Base-by-base conservation (phyloP, 2,888 invertebrate species). In the Caenorhabditis sp. region DNA sequence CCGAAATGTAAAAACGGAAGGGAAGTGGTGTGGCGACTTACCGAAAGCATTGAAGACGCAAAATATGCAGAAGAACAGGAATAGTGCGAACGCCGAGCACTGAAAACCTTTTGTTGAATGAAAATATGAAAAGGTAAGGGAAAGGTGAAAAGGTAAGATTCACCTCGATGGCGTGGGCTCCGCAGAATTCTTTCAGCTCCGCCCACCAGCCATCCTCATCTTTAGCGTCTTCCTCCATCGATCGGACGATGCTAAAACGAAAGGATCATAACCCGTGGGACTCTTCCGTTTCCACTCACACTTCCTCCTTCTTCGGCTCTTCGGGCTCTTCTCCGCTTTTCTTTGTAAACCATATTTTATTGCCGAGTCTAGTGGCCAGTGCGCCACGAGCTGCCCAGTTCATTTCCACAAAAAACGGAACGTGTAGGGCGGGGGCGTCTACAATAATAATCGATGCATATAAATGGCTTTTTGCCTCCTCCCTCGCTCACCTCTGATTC, bases 31-130 rank as follows among this genome's bases (percentile, higher is more conserved):
- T n/a, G n/a, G n/a, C n/a, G n/a, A n/a, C 62, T 63, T 27, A 63
- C 65, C 66, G 41, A 68, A 68, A 4, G 66, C 56, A 30, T 68
- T 68, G 32, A 68, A 56, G 4, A 66, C 39, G 30, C 66, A 66
- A 48, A 45, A 66, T 6, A 66, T 7, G 13, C 37, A 46, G 26
- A 68, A 68, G 8, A 68, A 22, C 27, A 68, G 15, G 20, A 68
- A 58, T 22, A 58, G 22, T 2, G 13, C 58, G 20, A 68, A 68
- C 2, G 39, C 20, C 7, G 58, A 58, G 32, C 66, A 68, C 66
- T 66, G 48, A 45, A 55, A 32, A 6, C 62, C 65, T n/a, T n/a
- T n/a, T n/a, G n/a, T n/a, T n/a, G 7, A 17, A 24, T n/a, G 61
- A 27, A 45, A 48, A 24, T 8, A n/a, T 2, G 17, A 20, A 3